A percentile compares a stretch with the other conserved stretches of the same genome.
These are phyloP conservation scores for Pampusana beccarii DNA, from an alignment of 2,113 vertebrate species.

Conservation along the genomic window DNA sequence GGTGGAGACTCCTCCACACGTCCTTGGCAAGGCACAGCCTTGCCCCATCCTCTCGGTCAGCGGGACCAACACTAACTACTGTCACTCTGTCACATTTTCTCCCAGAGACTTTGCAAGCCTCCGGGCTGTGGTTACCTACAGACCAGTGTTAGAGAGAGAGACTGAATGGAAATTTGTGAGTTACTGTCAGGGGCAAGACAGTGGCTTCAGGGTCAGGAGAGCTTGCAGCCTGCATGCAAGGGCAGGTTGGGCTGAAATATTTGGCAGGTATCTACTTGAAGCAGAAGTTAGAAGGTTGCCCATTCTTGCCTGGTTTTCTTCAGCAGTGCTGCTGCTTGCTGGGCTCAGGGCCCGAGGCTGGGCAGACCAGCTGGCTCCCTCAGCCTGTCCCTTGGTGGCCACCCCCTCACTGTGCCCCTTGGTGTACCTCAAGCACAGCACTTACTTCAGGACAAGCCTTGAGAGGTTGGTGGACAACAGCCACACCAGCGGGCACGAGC, in stretches of 20 bases:
- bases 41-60: background rate
- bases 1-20: background rate
- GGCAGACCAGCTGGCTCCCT: background rate
- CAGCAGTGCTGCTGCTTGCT: background rate
- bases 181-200: background rate
- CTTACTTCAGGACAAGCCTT: background rate
- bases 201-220: background rate
- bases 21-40: background rate
- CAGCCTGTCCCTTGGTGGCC: background rate
- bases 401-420: background rate
- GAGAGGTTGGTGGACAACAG: background rate
- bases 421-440: background rate
- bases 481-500: background rate
- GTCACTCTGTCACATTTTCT: background rate
- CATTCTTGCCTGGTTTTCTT: background rate
- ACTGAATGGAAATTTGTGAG: background rate
- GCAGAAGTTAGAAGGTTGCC: background rate
- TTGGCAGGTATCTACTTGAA: background rate
- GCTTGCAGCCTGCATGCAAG: background rate
- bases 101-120: background rate
- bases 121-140: background rate
- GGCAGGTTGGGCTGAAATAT: background rate
- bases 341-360: background rate
- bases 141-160: background rate
- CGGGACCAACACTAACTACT: background rate